phyloP scores from a whole-genome alignment of 23 tunicate genomes.

The Phallusia fumigata region DNA sequence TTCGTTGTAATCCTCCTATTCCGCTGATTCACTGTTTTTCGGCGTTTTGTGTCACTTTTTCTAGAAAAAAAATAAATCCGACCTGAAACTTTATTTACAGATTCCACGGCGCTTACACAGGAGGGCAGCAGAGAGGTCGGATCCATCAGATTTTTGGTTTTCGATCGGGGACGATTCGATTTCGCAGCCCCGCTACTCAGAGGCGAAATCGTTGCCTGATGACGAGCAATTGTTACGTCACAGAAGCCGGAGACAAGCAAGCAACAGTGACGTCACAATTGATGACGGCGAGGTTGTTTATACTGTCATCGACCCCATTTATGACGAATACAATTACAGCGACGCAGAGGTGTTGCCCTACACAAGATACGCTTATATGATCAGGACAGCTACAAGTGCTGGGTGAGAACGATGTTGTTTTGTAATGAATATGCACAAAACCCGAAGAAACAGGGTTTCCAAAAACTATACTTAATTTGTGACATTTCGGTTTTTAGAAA shows the following conservation, averaged over 20 bases:
- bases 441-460: too few relatives aligned
- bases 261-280: conserved; percentile 7
- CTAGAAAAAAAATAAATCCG: too few relatives aligned
- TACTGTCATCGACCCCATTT: conserved; percentile 55
- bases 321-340: conserved; percentile 55
- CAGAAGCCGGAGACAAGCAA: not conserved
- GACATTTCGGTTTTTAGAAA: too few relatives aligned
- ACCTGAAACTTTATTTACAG: not conserved
- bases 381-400: conserved; percentile 56
- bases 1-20: too few relatives aligned
- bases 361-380: conserved; percentile 67
- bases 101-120: not conserved
- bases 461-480: too few relatives aligned
- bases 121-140: not conserved
- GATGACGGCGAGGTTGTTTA: conserved; percentile 45
- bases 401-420: conserved; percentile 42
- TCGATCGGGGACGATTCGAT: not conserved
- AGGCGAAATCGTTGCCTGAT: not conserved
- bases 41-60: too few relatives aligned
- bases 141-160: not conserved
- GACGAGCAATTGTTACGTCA: not conserved
- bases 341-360: conserved; percentile 61
- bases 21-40: too few relatives aligned
- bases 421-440: too few relatives aligned
- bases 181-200: not conserved